Evolutionary conservation across 2,797 vertebrate species (phyloP), one percentile per base, ranked within the genome.

Genomic region (Dallia pectoralis): DNA sequence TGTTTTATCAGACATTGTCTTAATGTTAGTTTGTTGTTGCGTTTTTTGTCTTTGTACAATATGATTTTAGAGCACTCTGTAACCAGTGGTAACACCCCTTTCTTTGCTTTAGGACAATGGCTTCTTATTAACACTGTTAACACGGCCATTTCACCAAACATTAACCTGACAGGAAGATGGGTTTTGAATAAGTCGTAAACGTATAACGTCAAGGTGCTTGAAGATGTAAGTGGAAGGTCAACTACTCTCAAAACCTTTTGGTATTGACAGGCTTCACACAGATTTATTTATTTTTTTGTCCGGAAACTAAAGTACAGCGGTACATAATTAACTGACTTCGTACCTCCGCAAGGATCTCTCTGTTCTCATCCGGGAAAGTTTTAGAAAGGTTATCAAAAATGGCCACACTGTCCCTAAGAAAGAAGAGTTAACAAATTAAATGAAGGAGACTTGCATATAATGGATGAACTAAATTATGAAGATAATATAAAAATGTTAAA

Each of bases 321-420:
- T 8, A 16, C n/a, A 14, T 48, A 25, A n/a, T 4, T 3, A 25
- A 59, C 22, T 64, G n/a, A 3, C 29, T 29, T 48, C 77, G 83
- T 87, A 96, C 95, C 95, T 94, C 93, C 65, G 86, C 82, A 67
- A 95, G 87, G 49, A 95, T 89, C 81, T 93, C 94, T 78, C 91
- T 88, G 87, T 95, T 93, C 80, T 96, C 95, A 67, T 95, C 94
- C 0, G 95, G 95, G 77, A 96, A 96, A 27, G 94, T 95, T 73
- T 94, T 92, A 0, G 90, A 94, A 48, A 96, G 93, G 82, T 93
- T 91, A 64, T 93, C 92, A 79, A 96, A 95, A 0, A 81, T 73
- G 27, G 88, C 77, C 71, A 91, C 72, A 1, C 83, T 90, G 9
- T 95, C 94, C 84, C 95, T 96, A 44, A 12, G 65, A 79, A 62